Conservation (phyloP, 2,113 vertebrate species). For the Anas platyrhynchos region DNA sequence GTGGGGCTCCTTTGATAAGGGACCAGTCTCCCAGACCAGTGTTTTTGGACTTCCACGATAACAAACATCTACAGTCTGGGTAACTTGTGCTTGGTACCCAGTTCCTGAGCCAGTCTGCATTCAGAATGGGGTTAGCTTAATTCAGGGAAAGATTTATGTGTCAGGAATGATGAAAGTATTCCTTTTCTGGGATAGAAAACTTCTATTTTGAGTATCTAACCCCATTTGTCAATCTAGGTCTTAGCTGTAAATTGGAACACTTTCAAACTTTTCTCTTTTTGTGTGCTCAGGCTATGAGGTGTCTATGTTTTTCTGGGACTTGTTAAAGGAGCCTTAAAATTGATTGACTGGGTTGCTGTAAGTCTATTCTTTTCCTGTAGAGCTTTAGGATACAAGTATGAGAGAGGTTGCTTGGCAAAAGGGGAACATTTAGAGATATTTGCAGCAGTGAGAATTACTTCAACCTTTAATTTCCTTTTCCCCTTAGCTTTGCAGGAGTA, state of each 20-base stretch:
- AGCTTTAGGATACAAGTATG: neutral
- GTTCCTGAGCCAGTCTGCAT: neutral
- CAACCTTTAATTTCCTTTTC: neutral
- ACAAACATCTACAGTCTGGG: neutral
- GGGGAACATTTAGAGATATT: neutral
- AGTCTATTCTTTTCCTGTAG: neutral
- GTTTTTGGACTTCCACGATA: neutral
- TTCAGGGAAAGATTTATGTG: neutral
- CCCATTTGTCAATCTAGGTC: neutral
- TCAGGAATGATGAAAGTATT: neutral
- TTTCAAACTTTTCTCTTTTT: neutral
- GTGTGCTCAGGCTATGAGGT: neutral
- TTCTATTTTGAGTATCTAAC: neutral
- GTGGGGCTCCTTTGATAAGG: neutral
- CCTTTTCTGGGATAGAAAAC: neutral
- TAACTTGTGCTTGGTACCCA: neutral
- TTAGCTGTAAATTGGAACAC: neutral
- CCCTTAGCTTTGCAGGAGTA: neutral
- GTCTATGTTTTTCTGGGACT: neutral
- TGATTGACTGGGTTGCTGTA: neutral
- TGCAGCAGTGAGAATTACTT: neutral
- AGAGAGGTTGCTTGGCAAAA: neutral
- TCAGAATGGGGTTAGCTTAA: neutral
- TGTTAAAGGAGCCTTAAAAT: constrained; percentile 11
- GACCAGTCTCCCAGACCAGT: neutral